Base-by-base conservation (phyloP, 1,140 invertebrate species). In the Dermatophagoides farinae region DNA sequence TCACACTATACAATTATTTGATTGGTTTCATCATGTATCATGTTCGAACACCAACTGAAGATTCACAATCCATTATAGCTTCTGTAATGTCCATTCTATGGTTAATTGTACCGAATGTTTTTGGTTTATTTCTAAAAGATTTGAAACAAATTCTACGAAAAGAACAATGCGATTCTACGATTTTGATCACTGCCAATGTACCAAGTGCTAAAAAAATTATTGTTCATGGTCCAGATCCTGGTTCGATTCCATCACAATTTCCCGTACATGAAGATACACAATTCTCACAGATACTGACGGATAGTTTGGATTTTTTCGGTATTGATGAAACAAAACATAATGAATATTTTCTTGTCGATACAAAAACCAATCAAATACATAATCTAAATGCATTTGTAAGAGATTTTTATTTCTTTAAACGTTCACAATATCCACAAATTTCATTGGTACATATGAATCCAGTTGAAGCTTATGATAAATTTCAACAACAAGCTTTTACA, bases 11-110 rank as follows among this genome's bases (percentile, higher is more conserved):
- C 71, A 99, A 99, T 77, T 97, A 97, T 66, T 85, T 99, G 63
- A 75, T 98, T 68, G 96, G 96, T 18, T 98, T 96, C 69, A 86
- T 98, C 1, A 98, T 99, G 93, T 97, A 96, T 74, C 97, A 97
- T 70, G 91, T 97, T 0, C 74, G 96, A 57, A 84, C 88, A 11
- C 88, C 92, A 0, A 87, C 91, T 68, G 91, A 97, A 69, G 84
- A 87, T 39, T 87, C 88, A 1, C 88, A 95, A 68, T 85, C 88
- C 68, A 79, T 88, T 20, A 92, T 98, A 61, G 88, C 87, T 38
- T 85, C 88, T 12, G 91, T 93, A 0, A 74, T 98, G 1, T 91
- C 90, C 0, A 80, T 98, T 58, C 73, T 97, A 0, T 97, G 93
- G 91, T 90, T 95, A 84, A 89, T 96, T 46, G 89, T 96, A 0